These are phyloP conservation scores for Gnathonemus echidnorhynchus DNA, from an alignment of 2,113 vertebrate species.

Conservation along the genomic window DNA sequence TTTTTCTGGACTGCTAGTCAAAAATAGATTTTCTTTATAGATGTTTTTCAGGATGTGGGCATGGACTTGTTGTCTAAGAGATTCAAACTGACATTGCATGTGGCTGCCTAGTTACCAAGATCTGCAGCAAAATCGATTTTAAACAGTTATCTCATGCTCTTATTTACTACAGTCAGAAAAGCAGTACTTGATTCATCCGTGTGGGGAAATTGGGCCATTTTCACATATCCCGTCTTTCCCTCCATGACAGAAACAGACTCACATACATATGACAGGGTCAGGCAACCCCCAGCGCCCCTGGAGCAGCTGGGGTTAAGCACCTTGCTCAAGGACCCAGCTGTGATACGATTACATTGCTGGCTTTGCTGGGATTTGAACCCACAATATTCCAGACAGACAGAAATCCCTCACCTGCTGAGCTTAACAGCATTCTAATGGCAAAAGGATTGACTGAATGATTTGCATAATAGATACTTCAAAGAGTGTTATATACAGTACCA, in stretches of 20 bases:
- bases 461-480: not conserved
- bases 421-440: not conserved
- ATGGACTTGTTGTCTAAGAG: not conserved
- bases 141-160: not conserved
- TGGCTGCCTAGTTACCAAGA: not conserved
- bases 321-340: not conserved
- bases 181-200: not conserved
- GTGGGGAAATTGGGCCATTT: not conserved
- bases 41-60: not conserved
- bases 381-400: not conserved
- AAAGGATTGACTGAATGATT: not conserved
- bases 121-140: not conserved
- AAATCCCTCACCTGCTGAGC: not conserved
- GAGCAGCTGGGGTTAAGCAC: not conserved
- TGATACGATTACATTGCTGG: not conserved
- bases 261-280: not conserved
- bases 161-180: not conserved
- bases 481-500: not conserved
- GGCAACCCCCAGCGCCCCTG: not conserved
- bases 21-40: conserved; percentile 1
- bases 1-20: not conserved
- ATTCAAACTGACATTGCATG: not conserved
- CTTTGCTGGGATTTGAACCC: not conserved
- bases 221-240: not conserved
- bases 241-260: not conserved